These are phyloP conservation scores for Hippocampus mohnikei DNA, from an alignment of 2,113 vertebrate genomes.

Conservation along the genomic window DNA sequence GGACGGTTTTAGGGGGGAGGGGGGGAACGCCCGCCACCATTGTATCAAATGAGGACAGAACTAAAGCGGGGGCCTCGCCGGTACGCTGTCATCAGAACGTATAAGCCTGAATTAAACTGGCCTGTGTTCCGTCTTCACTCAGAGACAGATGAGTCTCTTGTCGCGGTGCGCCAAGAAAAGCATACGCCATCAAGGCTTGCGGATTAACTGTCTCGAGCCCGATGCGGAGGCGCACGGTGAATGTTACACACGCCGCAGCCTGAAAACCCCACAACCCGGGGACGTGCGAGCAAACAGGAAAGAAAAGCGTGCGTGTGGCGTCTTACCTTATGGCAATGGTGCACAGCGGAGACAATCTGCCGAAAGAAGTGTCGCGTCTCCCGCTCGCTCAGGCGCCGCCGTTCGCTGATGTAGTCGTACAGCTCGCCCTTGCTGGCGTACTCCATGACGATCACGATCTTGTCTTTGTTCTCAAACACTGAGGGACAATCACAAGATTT, in stretches of 20 bases:
- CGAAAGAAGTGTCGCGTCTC: constrained; percentile 96
- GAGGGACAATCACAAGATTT: constrained; percentile 33
- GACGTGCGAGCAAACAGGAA: constrained; percentile 1
- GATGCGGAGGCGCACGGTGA: constrained; percentile 37
- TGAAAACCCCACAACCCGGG: constrained; percentile 26
- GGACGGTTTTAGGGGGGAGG: constrained; percentile 15
- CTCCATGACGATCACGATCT: constrained; percentile 97
- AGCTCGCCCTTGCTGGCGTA: constrained; percentile 94
- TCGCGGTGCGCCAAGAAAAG: constrained; percentile 50
- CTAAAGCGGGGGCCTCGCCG: constrained; percentile 33
- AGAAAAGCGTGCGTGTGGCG: constrained; percentile 5
- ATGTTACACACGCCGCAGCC: constrained; percentile 24
- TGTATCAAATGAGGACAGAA: constrained; percentile 42
- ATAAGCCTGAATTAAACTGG: constrained; percentile 49
- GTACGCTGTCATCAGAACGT: constrained; percentile 24
- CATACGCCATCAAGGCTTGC: constrained; percentile 30
- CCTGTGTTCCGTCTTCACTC: constrained; percentile 46
- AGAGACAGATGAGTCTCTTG: constrained; percentile 58
- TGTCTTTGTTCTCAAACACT: constrained; percentile 99
- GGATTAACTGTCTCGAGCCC: constrained; percentile 42
- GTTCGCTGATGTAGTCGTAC: constrained; percentile 96
- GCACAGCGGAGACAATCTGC: constrained; percentile 95
- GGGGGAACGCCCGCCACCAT: constrained; percentile 34
- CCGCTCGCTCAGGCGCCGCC: constrained; percentile 83
- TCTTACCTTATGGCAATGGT: constrained; percentile 95